A percentile compares a stretch with the other conserved stretches of the same genome.
These are phyloP conservation scores for Emydocephalus ijimae DNA, from an alignment of 2,113 vertebrate genomes.

Conservation along the genomic window DNA sequence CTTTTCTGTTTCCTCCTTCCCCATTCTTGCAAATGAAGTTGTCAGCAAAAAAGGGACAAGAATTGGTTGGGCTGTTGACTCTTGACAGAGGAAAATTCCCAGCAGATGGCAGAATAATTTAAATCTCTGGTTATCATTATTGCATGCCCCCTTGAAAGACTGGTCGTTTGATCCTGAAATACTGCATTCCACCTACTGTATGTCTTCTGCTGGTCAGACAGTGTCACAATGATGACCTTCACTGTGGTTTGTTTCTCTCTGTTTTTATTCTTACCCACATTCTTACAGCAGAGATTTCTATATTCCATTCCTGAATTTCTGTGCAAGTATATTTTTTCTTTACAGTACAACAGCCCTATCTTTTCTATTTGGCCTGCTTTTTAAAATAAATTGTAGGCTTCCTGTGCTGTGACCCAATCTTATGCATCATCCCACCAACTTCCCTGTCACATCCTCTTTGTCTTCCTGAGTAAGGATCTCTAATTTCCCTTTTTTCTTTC, in stretches of 20 bases:
- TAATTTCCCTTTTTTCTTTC: background rate
- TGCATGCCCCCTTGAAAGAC: background rate
- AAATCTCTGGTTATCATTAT: background rate
- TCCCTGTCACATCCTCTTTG: background rate
- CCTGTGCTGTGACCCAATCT: background rate
- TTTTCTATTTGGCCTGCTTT: background rate
- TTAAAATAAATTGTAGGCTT: background rate
- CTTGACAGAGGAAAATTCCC: background rate
- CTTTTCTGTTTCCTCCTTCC: background rate
- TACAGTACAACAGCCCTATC: background rate
- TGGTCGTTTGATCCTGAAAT: background rate
- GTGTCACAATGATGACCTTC: background rate
- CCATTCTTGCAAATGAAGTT: background rate
- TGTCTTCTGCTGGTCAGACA: background rate
- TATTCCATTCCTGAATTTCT: background rate
- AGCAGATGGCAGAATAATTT: background rate
- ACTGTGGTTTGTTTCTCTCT: background rate
- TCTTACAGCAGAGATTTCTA: background rate
- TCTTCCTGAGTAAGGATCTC: background rate
- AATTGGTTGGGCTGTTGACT: background rate
- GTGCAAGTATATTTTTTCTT: background rate
- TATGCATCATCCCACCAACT: background rate
- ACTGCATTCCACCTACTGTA: background rate
- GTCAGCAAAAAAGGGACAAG: background rate
- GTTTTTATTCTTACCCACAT: background rate